Conservation (phyloP, 2,888 invertebrate genomes). For the Galerucella calmariensis region DNA sequence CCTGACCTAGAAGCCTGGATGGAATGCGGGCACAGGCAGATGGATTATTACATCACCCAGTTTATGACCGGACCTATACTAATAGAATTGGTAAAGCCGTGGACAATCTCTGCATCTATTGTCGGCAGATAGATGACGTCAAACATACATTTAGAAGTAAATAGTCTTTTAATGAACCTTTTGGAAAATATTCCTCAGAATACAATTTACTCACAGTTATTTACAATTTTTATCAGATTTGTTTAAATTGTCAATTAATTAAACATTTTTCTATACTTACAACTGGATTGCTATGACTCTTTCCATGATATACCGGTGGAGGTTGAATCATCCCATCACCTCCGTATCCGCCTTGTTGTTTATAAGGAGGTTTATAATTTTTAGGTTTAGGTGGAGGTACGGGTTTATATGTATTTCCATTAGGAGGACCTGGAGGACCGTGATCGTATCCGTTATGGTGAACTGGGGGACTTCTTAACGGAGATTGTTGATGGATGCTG, state of each 20-base stretch:
- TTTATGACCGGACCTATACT: too few relatives aligned
- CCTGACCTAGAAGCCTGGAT: too few relatives aligned
- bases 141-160: too few relatives aligned
- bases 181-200: too few relatives aligned
- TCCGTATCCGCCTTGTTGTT: constrained; percentile 53
- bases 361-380: constrained; percentile 83
- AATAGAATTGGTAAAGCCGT: too few relatives aligned
- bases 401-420: constrained; percentile 76
- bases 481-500: constrained; percentile 62
- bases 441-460: constrained; percentile 63
- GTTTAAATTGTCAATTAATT: background rate
- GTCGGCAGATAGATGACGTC: too few relatives aligned
- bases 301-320: constrained; percentile 61
- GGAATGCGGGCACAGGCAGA: too few relatives aligned
- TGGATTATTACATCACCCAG: too few relatives aligned
- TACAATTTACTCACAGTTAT: too few relatives aligned
- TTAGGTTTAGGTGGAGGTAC: constrained; percentile 94
- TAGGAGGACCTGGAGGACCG: constrained; percentile 48
- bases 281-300: constrained; percentile 65
- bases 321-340: constrained; percentile 55
- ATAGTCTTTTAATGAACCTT: too few relatives aligned
- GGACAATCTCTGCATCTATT: too few relatives aligned
- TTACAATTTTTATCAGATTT: too few relatives aligned
- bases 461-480: constrained; percentile 56
- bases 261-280: constrained; percentile 51